Percentiles rank a stretch among this genome's conserved stretches.
Conservation (phyloP, 1,140 invertebrate species). For the Orius insidiosus region DNA sequence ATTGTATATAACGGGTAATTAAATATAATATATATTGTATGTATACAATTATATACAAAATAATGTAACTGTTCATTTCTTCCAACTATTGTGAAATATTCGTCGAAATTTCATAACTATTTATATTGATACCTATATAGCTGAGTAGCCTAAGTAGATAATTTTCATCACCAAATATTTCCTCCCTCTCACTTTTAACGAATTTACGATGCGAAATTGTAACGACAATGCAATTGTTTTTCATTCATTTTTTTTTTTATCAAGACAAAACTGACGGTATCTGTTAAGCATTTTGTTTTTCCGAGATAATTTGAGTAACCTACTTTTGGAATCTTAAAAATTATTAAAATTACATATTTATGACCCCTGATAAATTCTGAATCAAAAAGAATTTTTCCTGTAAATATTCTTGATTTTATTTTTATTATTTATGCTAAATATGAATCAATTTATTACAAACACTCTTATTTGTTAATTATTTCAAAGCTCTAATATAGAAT, state of each 20-base stretch:
- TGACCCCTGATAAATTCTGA: too few species aligned
- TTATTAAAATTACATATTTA: too few species aligned
- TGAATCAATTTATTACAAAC: too few species aligned
- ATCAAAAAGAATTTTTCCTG: too few species aligned
- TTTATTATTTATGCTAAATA: too few species aligned
- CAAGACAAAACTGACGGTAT: too few species aligned
- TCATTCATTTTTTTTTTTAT: not conserved
- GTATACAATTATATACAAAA: slow-evolving; percentile 7
- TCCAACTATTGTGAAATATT: slow-evolving; percentile 6
- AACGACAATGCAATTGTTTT: slow-evolving; percentile 11
- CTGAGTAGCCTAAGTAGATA: slow-evolving; percentile 9
- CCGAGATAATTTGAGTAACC: too few species aligned
- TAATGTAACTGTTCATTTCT: slow-evolving; percentile 8
- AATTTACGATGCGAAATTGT: slow-evolving; percentile 13
- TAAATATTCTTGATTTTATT: too few species aligned
- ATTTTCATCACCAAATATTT: slow-evolving; percentile 6
- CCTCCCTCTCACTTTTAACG: slow-evolving; percentile 13
- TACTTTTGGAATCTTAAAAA: too few species aligned
- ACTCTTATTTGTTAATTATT: too few species aligned
- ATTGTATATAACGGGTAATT: slow-evolving; percentile 17
- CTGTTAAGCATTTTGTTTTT: too few species aligned
- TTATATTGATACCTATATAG: slow-evolving; percentile 11
- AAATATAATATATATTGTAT: slow-evolving; percentile 8
- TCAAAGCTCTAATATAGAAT: too few species aligned
- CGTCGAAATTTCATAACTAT: slow-evolving; percentile 10